A percentile compares a stretch with the other conserved stretches of the same genome.
phyloP scores from a whole-genome alignment of 30 jellyfish, hydroid and myxozoan species.

The Rhopilema esculentum region DNA sequence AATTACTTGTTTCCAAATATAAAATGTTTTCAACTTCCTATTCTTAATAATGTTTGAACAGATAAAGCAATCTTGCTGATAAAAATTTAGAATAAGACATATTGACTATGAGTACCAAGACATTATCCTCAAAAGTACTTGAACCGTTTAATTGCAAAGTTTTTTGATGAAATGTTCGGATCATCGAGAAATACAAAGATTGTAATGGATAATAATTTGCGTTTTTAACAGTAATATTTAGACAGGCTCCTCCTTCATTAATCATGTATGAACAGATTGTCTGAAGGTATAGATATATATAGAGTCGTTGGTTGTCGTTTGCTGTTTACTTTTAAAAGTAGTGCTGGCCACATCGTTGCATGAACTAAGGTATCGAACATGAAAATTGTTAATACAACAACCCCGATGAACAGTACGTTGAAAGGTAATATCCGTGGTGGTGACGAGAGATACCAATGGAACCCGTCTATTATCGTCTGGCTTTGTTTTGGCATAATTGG shows the following conservation, averaged over 20 bases:
- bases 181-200: neutral
- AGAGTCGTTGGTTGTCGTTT: neutral
- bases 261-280: neutral
- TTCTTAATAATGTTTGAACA: too few relatives aligned
- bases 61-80: too few relatives aligned
- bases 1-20: too few relatives aligned
- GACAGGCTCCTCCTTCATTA: neutral
- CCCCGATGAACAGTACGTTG: neutral
- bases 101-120: too few relatives aligned
- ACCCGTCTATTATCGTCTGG: conserved; percentile 15
- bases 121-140: too few relatives aligned
- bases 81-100: too few relatives aligned
- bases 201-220: neutral
- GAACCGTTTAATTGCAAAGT: neutral
- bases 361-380: neutral
- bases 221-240: neutral
- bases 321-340: neutral
- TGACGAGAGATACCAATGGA: neutral
- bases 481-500: conserved; percentile 19
- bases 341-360: neutral
- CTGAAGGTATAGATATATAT: too few relatives aligned
- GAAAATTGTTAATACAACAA: neutral
- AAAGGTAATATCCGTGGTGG: neutral
- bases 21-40: too few relatives aligned
- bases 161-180: neutral